These are phyloP conservation scores for Garrulus glandarius DNA, from an alignment of 2,797 vertebrate genomes.

Conservation along the genomic window DNA sequence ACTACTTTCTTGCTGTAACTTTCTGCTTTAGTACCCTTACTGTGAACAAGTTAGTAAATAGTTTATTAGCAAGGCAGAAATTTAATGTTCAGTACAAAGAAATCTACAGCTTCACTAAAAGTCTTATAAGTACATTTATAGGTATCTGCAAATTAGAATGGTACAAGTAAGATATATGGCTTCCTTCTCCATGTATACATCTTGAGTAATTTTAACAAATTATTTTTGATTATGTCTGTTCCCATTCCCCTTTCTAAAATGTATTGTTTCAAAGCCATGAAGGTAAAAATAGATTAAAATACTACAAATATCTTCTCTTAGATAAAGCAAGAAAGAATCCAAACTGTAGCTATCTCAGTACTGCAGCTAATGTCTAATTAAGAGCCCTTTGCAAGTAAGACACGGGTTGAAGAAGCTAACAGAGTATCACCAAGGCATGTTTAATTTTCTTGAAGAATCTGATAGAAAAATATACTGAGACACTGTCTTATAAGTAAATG, in stretches of 20 bases:
- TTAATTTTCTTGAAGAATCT: neutral
- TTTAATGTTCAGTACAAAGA: neutral
- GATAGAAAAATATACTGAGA: neutral
- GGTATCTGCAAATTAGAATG: neutral
- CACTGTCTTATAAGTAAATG: neutral
- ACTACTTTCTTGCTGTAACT: neutral
- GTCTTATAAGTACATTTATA: constrained; percentile 12
- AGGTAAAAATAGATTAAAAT: constrained; percentile 18
- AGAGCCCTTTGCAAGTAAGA: neutral
- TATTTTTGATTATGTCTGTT: neutral
- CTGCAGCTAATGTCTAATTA: neutral
- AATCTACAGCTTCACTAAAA: neutral
- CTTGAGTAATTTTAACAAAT: constrained; percentile 8
- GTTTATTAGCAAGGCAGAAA: neutral
- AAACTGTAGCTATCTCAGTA: constrained; percentile 35
- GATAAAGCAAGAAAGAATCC: neutral
- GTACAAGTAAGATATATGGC: constrained; percentile 3
- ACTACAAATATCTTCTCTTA: neutral
- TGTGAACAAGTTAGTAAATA: neutral
- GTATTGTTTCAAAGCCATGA: neutral
- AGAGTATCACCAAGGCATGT: neutral
- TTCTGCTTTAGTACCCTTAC: neutral
- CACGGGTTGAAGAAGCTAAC: neutral
- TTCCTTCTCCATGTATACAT: neutral
- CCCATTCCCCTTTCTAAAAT: neutral